These are phyloP conservation scores for Paratilapia polleni DNA, from an alignment of 2,113 vertebrate species.

Conservation along the genomic window DNA sequence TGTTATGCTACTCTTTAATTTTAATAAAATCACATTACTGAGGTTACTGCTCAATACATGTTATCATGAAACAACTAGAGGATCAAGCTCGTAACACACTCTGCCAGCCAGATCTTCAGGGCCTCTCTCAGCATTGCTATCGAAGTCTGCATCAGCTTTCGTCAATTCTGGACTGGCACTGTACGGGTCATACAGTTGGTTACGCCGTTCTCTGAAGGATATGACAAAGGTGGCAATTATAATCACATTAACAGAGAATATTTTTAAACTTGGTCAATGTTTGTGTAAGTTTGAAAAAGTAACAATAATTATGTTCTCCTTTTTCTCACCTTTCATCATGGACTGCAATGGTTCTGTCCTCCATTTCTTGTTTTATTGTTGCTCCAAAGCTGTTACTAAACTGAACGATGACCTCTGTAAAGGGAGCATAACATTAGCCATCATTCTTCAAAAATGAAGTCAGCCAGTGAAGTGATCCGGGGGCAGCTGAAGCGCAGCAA, in stretches of 20 bases:
- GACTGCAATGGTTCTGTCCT: conserved; percentile 45
- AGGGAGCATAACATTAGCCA: neutral
- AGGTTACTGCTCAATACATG: neutral
- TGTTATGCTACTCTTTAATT: neutral
- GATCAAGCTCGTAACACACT: conserved; percentile 75
- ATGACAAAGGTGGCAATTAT: neutral
- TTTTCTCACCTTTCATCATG: conserved; percentile 49
- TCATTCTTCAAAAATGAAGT: accelerated
- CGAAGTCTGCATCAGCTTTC: conserved; percentile 13
- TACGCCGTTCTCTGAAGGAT: conserved; percentile 22
- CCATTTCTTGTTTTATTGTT: conserved; percentile 29
- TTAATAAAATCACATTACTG: neutral
- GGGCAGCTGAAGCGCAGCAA: neutral
- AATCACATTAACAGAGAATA: neutral
- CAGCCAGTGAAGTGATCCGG: accelerated
- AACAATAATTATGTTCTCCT: neutral
- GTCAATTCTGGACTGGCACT: neutral
- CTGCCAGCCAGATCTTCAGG: conserved; percentile 71
- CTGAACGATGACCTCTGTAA: conserved; percentile 61
- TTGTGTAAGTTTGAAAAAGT: neutral
- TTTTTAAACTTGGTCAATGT: neutral
- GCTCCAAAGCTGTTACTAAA: conserved; percentile 59
- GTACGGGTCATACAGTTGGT: conserved; percentile 2
- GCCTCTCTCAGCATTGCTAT: conserved; percentile 23
- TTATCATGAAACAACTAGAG: conserved; percentile 56